These are phyloP conservation scores for Blastobasis lacticolella DNA, from an alignment of 2,888 invertebrate genomes.

Conservation along the genomic window DNA sequence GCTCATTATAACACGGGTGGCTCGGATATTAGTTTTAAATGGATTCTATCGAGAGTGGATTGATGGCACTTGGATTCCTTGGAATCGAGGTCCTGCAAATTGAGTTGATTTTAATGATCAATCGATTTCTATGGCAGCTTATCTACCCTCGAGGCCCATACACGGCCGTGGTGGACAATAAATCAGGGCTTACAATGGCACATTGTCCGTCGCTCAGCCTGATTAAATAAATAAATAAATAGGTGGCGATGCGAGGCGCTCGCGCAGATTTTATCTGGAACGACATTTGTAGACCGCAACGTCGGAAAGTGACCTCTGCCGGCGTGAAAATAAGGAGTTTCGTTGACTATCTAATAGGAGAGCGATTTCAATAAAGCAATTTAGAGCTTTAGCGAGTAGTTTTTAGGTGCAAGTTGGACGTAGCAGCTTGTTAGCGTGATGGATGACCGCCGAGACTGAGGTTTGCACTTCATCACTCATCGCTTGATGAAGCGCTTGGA, in stretches of 20 bases:
- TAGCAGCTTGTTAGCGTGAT: slow-evolving; percentile 17
- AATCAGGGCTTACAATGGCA: slow-evolving; percentile 69
- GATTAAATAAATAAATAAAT: slow-evolving; percentile 70
- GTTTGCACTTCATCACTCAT: slow-evolving; percentile 34
- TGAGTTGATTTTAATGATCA: slow-evolving; percentile 2
- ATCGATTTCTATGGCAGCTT: slow-evolving; percentile 4
- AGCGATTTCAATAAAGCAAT: slow-evolving; percentile 20
- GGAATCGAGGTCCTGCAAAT: not conserved
- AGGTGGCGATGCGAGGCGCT: slow-evolving; percentile 60
- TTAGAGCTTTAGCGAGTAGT: slow-evolving; percentile 28
- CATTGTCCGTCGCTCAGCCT: slow-evolving; percentile 69
- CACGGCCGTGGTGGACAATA: slow-evolving; percentile 42
- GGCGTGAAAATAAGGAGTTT: slow-evolving; percentile 32
- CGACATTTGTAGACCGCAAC: slow-evolving; percentile 48
- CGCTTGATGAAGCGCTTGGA: slow-evolving; percentile 16
- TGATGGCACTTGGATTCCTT: not conserved
- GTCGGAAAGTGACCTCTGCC: slow-evolving; percentile 41
- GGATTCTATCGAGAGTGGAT: not conserved
- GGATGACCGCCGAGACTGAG: slow-evolving; percentile 23
- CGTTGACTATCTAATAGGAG: slow-evolving; percentile 30
- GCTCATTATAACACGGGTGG: not conserved
- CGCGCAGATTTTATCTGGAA: slow-evolving; percentile 60
- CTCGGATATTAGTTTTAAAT: not conserved
- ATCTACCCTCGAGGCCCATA: slow-evolving; percentile 34
- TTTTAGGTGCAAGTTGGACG: slow-evolving; percentile 26